phyloP scores from a whole-genome alignment of 2,888 invertebrate species.

The Lydus trimaculatus region DNA sequence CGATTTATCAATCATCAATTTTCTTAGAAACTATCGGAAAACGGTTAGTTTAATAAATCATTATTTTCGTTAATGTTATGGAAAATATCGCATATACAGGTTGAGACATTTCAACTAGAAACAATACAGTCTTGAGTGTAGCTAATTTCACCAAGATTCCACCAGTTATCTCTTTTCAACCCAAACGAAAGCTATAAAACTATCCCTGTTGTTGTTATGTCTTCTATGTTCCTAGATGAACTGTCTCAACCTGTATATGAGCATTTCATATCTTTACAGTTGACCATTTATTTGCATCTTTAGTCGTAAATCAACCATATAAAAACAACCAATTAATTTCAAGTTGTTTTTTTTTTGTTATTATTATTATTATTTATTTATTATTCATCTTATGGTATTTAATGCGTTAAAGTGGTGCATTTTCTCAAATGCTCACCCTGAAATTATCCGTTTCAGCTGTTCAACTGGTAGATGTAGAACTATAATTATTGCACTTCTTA shows the following conservation, averaged over 20 bases:
- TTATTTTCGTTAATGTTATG: neutral
- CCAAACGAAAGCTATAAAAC: no score
- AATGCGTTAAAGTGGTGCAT: neutral
- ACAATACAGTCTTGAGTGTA: no score
- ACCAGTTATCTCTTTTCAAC: no score
- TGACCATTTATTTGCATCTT: neutral
- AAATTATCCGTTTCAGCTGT: neutral
- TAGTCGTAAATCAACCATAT: constrained; percentile 1
- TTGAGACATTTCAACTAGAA: no score
- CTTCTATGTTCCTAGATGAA: no score
- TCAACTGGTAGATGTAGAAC: neutral
- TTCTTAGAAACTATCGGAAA: neutral
- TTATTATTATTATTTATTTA: neutral
- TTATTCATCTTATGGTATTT: neutral
- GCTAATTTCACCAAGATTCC: no score
- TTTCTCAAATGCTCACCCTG: neutral
- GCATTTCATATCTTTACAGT: neutral
- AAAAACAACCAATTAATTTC: constrained; percentile 5
- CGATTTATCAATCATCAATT: neutral
- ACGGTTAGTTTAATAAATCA: neutral
- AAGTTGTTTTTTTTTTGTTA: neutral
- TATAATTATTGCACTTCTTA: neutral
- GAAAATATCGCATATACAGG: neutral
- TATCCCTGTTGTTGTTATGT: no score
- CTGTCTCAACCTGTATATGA: no score